Conservation (phyloP, 2,888 invertebrate genomes). For the Camponotus fellah region DNA sequence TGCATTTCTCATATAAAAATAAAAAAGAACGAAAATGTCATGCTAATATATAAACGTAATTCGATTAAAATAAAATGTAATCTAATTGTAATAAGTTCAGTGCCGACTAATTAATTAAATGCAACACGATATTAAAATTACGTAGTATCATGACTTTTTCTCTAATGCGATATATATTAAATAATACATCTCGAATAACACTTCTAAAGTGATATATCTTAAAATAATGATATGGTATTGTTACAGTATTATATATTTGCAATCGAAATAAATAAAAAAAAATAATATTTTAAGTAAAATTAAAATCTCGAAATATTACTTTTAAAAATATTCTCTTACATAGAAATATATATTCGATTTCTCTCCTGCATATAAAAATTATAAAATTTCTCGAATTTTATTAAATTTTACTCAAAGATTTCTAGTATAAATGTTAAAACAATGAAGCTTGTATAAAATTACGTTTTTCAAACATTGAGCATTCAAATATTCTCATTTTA, state of each 20-base stretch:
- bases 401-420: neutral
- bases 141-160: neutral
- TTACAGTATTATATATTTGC: neutral
- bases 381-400: neutral
- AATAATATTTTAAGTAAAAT: neutral
- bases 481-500: neutral
- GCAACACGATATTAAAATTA: conserved; percentile 19
- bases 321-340: neutral
- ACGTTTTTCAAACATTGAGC: neutral
- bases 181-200: neutral
- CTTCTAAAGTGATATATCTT: neutral
- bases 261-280: neutral
- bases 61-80: conserved; percentile 6
- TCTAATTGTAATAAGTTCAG: neutral
- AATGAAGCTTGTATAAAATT: neutral
- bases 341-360: neutral
- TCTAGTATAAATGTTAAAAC: neutral
- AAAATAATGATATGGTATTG: neutral
- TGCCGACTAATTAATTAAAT: conserved; percentile 14
- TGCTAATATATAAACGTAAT: neutral
- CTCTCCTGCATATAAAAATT: neutral
- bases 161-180: neutral
- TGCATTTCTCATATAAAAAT: neutral
- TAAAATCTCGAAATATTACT: neutral
- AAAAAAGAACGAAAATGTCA: neutral